Evolutionary conservation across 2,888 invertebrate species (phyloP), one percentile per base, ranked within the genome.

Genomic region (Chrysolina oricalcia): DNA sequence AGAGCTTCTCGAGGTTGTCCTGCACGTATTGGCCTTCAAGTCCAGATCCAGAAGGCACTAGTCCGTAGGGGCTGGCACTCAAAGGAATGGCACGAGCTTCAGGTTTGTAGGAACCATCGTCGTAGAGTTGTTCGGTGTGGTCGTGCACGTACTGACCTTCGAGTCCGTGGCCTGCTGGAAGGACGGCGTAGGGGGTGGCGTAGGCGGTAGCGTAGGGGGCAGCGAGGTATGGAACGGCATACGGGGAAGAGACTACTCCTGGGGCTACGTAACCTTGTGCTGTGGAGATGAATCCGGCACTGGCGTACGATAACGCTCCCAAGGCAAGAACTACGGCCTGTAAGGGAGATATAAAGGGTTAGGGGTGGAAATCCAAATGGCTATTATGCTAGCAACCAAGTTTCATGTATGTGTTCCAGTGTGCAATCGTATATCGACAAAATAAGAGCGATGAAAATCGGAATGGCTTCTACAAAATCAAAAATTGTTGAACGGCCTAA

Each of bases 41-140:
- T 53, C 85, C 85, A n/a, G 81, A 82, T 43, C 83, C 82, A 15
- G 83, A 78, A 9, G 82, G 82, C n/a, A 78, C 80, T 50, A 84
- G 69, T 23, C 81, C 83, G 63, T 81, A 81, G 17, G 83, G 83
- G 46, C 80, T 80, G n/a, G 78, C 74, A 40, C 78, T 81, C 72
- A 83, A 68, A 35, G 81, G 81, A 17, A 83, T 63, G 17, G 81
- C 78, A 23, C 74, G 53, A 46, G 76, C 67, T 78, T 81, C 79
- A 5, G 84, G 84, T 74, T 80, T 85, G 84, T 86, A 86, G 43
- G 84, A 84, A 62, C 86, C 86, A 74, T 86, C 85, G 71, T 86
- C 86, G 81, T 84, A 85, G 43, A 85, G 79, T 68, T 79, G 79
- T 64, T 86, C 85, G 23, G 75, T 76, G 76, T 83, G 75, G 75